These are phyloP conservation scores for Gallinago media DNA, from an alignment of 2,113 vertebrate genomes.

Conservation along the genomic window DNA sequence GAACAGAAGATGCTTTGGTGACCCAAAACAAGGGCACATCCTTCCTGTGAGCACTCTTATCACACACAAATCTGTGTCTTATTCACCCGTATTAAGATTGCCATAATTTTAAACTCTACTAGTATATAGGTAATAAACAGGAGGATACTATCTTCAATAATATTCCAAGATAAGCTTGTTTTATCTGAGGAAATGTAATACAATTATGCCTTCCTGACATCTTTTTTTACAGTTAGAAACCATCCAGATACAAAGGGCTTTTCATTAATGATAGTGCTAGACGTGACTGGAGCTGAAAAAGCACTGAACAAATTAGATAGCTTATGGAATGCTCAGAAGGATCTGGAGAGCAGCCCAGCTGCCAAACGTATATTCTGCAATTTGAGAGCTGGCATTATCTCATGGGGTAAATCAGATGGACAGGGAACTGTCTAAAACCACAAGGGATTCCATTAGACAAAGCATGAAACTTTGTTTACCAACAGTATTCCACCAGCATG, in stretches of 20 bases:
- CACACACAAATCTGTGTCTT: neutral
- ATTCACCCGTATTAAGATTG: neutral
- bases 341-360: neutral
- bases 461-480: neutral
- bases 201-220: neutral
- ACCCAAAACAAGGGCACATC: neutral
- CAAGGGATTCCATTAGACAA: neutral
- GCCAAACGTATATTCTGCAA: neutral
- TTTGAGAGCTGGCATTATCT: neutral
- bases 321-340: neutral
- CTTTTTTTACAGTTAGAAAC: neutral
- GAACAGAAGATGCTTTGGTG: neutral
- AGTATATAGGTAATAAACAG: neutral
- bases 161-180: constrained; percentile 1
- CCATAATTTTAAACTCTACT: neutral
- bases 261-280: constrained; percentile 22
- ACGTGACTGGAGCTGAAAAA: neutral
- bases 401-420: neutral
- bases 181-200: neutral
- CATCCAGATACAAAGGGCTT: neutral
- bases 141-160: neutral
- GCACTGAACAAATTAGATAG: constrained; percentile 13
- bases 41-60: neutral
- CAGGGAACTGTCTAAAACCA: neutral
- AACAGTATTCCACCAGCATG: neutral